These are phyloP conservation scores for Anguilla pacifica DNA, from an alignment of 2,797 vertebrate species.

Conservation along the genomic window DNA sequence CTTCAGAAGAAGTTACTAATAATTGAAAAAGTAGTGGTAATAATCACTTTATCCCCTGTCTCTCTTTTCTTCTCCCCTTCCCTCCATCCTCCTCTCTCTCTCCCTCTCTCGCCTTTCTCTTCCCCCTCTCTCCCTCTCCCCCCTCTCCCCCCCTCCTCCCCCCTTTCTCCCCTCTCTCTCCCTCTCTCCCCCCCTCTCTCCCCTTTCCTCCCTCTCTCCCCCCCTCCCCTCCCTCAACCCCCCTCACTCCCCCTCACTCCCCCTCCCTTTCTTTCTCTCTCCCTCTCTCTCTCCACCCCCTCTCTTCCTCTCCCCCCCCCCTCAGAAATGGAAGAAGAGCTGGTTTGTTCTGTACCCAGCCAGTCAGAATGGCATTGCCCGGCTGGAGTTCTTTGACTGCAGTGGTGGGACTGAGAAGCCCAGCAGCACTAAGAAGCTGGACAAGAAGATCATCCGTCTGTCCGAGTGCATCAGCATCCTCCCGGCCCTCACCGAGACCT, in stretches of 20 bases:
- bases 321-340: conserved; percentile 93
- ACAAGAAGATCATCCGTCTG: conserved; percentile 90
- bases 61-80: no score
- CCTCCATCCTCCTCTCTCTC: no score
- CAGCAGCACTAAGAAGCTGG: conserved; percentile 79
- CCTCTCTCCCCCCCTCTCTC: background rate
- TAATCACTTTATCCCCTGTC: no score
- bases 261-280: no score
- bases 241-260: background rate
- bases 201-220: no score
- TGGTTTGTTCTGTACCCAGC: conserved; percentile 91
- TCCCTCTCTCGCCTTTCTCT: no score
- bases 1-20: no score
- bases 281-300: background rate
- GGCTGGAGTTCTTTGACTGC: conserved; percentile 90
- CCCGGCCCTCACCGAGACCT: conserved; percentile 75
- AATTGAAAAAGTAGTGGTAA: no score
- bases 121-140: no score
- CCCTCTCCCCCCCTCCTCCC: no score
- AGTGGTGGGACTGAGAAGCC: conserved; percentile 67
- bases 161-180: background rate
- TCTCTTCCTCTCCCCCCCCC: conserved; percentile 10
- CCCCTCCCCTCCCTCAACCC: background rate
- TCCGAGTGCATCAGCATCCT: conserved; percentile 90
- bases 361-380: conserved; percentile 91